Evolutionary conservation across 2,113 vertebrate genomes (phyloP).

Genomic region (Oncorhynchus mykiss): DNA sequence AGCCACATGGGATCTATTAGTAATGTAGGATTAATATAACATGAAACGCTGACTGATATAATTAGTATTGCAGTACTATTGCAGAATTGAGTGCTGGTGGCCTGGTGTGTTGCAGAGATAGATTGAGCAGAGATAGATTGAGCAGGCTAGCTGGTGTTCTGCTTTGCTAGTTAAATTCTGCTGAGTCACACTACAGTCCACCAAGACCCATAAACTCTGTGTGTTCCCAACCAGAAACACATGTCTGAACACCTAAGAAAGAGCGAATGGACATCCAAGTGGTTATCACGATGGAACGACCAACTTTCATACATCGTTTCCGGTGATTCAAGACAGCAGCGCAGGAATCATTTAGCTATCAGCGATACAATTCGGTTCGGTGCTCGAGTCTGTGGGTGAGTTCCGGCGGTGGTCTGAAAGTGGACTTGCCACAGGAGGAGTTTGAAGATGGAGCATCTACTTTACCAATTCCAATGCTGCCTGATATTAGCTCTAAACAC

Average conservation of each 20-base stretch:
- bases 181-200: conserved; percentile 47
- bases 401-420: conserved; percentile 28
- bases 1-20: too few relatives aligned
- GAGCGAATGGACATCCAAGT: conserved; percentile 30
- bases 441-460: conserved; percentile 5
- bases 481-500: conserved; percentile 12
- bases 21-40: too few relatives aligned
- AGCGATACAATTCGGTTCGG: conserved; percentile 21
- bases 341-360: conserved; percentile 38
- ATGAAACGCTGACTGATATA: too few relatives aligned
- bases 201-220: conserved; percentile 41
- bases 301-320: conserved; percentile 15
- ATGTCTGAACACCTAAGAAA: conserved; percentile 13
- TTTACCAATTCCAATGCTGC: conserved; percentile 10
- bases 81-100: neutral
- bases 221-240: conserved; percentile 9
- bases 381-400: neutral
- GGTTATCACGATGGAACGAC: conserved; percentile 33
- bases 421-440: conserved; percentile 23
- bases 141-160: conserved; percentile 32
- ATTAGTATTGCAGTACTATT: too few relatives aligned
- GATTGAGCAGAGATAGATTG: neutral
- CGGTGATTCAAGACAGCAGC: conserved; percentile 27
- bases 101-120: neutral
- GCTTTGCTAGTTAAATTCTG: conserved; percentile 39